phyloP scores from a whole-genome alignment of 2,888 invertebrate species.

The Eueremaeus valkanovi region DNA sequence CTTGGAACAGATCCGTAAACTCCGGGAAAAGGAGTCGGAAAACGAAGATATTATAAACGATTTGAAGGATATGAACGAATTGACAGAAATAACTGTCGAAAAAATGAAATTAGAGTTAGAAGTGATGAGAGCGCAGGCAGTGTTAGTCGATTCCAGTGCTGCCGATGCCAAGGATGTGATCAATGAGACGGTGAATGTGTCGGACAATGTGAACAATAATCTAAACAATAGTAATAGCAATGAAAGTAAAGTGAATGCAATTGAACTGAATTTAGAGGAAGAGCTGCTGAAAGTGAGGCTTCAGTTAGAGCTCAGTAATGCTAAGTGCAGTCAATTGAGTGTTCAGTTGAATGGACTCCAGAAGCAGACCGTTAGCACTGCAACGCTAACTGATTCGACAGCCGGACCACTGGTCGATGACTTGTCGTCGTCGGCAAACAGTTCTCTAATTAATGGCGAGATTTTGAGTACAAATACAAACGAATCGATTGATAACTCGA shows the following conservation, averaged over 20 bases:
- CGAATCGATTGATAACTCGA: too few species aligned
- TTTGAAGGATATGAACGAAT: slow-evolving; percentile 1
- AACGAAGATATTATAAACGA: slow-evolving; percentile 1
- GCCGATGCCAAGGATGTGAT: background rate
- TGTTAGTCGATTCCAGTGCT: background rate
- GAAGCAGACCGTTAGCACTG: background rate
- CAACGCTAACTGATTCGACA: background rate
- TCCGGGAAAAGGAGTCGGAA: slow-evolving; percentile 35
- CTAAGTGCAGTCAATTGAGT: slow-evolving; percentile 4
- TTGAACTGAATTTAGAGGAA: slow-evolving; percentile 13
- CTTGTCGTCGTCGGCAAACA: background rate
- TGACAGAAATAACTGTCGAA: background rate
- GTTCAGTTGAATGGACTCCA: background rate
- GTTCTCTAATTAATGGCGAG: background rate
- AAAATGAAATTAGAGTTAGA: background rate
- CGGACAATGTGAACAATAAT: background rate
- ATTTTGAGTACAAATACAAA: slow-evolving; percentile 11
- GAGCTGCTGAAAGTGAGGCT: background rate
- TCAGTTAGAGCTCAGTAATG: slow-evolving; percentile 18
- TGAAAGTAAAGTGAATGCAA: background rate
- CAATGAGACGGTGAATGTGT: background rate
- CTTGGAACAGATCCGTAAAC: slow-evolving; percentile 47
- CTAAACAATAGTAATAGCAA: background rate
- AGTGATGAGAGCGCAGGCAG: background rate
- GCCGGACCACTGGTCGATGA: background rate